Percentiles rank a stretch among this genome's conserved stretches.
Evolutionary conservation across 1,140 invertebrate species (phyloP).

Genomic region (Pinna nobilis): DNA sequence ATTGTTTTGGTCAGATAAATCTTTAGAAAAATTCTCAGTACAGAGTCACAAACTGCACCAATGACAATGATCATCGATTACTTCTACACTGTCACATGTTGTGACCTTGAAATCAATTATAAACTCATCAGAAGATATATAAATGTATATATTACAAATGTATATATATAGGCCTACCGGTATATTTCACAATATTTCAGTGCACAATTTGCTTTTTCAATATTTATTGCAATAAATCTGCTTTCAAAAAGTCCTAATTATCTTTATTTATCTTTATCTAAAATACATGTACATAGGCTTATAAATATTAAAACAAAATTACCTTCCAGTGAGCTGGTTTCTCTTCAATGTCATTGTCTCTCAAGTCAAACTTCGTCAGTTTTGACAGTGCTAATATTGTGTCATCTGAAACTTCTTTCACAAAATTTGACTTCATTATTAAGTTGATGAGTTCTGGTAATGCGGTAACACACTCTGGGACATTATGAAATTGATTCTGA

Average conservation of each 20-base stretch:
- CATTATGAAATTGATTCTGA: slow-evolving; percentile 56
- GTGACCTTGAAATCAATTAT: too few species aligned
- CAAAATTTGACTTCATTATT: slow-evolving; percentile 57
- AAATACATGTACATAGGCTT: neutral
- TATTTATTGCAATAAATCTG: neutral
- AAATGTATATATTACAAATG: too few species aligned
- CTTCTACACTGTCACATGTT: too few species aligned
- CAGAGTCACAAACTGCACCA: too few species aligned
- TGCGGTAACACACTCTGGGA: slow-evolving; percentile 62
- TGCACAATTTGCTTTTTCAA: neutral
- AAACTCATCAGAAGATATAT: too few species aligned
- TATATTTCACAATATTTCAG: too few species aligned
- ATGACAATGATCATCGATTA: too few species aligned
- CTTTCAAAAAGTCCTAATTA: too few species aligned
- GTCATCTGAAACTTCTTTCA: slow-evolving; percentile 60
- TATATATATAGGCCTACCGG: too few species aligned
- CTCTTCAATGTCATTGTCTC: slow-evolving; percentile 58
- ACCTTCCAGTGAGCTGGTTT: slow-evolving; percentile 69
- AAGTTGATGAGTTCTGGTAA: slow-evolving; percentile 55
- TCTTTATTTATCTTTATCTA: neutral
- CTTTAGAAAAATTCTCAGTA: too few species aligned
- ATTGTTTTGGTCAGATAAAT: too few species aligned
- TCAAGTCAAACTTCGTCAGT: slow-evolving; percentile 66
- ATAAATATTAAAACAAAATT: neutral
- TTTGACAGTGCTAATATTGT: slow-evolving; percentile 60